These are phyloP conservation scores for Leptopilina myrica DNA, from an alignment of 2,888 invertebrate species.

Conservation along the genomic window DNA sequence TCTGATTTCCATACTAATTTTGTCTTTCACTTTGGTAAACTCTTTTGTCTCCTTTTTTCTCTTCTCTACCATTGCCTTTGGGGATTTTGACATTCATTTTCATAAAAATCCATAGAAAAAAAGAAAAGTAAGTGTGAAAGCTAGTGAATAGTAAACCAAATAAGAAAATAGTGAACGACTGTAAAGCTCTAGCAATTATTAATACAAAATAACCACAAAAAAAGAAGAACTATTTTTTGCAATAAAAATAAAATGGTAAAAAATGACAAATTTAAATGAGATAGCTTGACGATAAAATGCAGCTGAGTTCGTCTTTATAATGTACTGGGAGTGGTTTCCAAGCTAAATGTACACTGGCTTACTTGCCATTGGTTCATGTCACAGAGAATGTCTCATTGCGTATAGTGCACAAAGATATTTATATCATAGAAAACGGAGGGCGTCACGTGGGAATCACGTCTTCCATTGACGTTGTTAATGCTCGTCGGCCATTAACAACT, in stretches of 20 bases:
- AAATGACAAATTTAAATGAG: constrained; percentile 12
- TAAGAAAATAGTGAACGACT: too few species aligned
- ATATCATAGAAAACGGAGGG: constrained; percentile 64
- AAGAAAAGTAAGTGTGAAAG: too few species aligned
- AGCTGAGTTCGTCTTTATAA: constrained; percentile 54
- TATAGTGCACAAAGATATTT: constrained; percentile 62
- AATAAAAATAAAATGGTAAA: not conserved
- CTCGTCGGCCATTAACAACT: constrained; percentile 70
- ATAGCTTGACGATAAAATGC: constrained; percentile 46
- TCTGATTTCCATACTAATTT: too few species aligned
- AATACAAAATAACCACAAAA: not conserved
- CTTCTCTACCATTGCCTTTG: too few species aligned
- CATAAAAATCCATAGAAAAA: too few species aligned
- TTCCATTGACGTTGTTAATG: constrained; percentile 72
- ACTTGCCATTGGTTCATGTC: constrained; percentile 53
- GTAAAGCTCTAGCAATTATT: too few species aligned
- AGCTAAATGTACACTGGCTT: constrained; percentile 57
- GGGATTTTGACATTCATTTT: too few species aligned
- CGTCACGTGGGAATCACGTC: constrained; percentile 64
- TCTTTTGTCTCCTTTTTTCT: too few species aligned
- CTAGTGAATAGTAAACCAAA: too few species aligned
- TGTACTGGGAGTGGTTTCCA: constrained; percentile 62
- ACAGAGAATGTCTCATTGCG: constrained; percentile 44
- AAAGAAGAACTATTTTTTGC: constrained; percentile 2
- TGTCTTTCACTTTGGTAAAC: too few species aligned